A percentile compares a stretch with the other conserved stretches of the same genome.
phyloP scores from a whole-genome alignment of 2,888 invertebrate genomes.

The Aspidapion aeneum region DNA sequence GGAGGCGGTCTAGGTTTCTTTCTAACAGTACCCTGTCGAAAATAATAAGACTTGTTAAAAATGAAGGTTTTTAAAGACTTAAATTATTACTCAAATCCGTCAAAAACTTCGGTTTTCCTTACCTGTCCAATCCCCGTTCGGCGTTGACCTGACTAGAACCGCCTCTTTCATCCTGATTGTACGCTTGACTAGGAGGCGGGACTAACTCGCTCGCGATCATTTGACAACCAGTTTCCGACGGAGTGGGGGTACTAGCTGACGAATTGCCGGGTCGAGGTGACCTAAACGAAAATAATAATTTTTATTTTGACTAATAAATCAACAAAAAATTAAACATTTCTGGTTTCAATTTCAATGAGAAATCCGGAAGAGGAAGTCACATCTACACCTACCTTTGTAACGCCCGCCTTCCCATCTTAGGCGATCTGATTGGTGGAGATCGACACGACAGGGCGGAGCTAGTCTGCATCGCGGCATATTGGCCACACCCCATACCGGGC shows the following conservation, averaged over 20 bases:
- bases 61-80: too few relatives aligned
- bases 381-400: slow-evolving; percentile 46
- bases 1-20: slow-evolving; percentile 61
- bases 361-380: too few relatives aligned
- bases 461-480: slow-evolving; percentile 21
- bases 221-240: slow-evolving; percentile 36
- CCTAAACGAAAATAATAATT: too few relatives aligned
- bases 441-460: slow-evolving; percentile 44
- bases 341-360: too few relatives aligned
- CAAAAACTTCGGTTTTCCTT: too few relatives aligned
- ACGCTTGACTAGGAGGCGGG: slow-evolving; percentile 26
- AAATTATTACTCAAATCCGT: too few relatives aligned
- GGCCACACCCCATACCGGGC: slow-evolving; percentile 24
- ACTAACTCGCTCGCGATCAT: slow-evolving; percentile 26
- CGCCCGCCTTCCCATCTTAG: slow-evolving; percentile 53
- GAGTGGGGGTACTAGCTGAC: slow-evolving; percentile 45
- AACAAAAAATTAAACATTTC: too few relatives aligned
- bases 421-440: slow-evolving; percentile 53
- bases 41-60: too few relatives aligned
- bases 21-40: slow-evolving; percentile 66
- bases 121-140: slow-evolving; percentile 58
- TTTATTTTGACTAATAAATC: too few relatives aligned
- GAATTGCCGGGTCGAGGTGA: slow-evolving; percentile 48
- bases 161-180: neutral
- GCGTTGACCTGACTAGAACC: neutral